Evolutionary conservation across 2,888 invertebrate species (phyloP).

Genomic region (Nephrotoma flavescens): DNA sequence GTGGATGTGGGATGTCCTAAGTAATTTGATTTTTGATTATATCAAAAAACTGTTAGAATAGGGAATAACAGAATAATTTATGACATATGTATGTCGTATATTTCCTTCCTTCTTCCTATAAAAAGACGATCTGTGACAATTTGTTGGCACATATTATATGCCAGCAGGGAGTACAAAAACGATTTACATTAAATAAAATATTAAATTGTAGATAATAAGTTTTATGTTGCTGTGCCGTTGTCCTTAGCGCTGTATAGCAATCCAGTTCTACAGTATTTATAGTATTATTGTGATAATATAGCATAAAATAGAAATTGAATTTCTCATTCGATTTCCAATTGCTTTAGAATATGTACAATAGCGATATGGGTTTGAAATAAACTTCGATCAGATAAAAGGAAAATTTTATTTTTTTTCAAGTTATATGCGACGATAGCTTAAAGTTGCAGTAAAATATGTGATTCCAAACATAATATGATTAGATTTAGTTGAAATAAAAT

Average conservation of each 20-base stretch:
- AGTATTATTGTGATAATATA: not conserved
- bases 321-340: not conserved
- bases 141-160: too few relatives aligned
- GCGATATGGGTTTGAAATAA: not conserved
- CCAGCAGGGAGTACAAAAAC: not conserved
- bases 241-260: not conserved
- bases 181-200: not conserved
- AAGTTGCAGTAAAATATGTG: not conserved
- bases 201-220: not conserved
- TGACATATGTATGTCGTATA: too few relatives aligned
- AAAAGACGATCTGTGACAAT: not conserved
- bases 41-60: too few relatives aligned
- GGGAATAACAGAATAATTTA: too few relatives aligned
- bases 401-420: not conserved
- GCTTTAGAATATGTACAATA: too few relatives aligned
- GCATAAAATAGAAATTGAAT: not conserved
- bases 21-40: too few relatives aligned
- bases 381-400: not conserved
- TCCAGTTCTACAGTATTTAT: not conserved
- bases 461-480: not conserved
- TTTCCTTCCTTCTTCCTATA: too few relatives aligned
- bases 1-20: too few relatives aligned
- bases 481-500: not conserved
- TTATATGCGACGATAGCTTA: not conserved
- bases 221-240: not conserved